Base-by-base conservation (phyloP, 2,113 vertebrate species). In the Otus sunia region DNA sequence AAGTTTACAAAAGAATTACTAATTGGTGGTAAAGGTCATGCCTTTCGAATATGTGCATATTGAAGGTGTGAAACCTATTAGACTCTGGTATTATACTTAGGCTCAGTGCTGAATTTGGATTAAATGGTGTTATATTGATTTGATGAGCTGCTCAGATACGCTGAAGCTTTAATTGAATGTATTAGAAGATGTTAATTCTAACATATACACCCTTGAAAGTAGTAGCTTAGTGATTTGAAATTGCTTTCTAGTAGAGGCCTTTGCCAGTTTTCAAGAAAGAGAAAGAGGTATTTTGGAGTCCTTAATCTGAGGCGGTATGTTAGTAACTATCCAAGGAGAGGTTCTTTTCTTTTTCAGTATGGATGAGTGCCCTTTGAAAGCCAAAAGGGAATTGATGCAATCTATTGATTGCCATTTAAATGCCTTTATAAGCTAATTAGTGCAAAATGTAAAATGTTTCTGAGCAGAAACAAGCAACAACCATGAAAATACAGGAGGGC, bases 391-490 rank as follows among this genome's bases (percentile, higher is more conserved):
- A 96, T 90, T 95, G 95, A 97, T 96, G 84, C 39, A 43, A 80
- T 92, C 47, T 95, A 97, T 96, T 15, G 94, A 98, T 96, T 94
- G 77, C 93, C 91, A 95, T 97, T 98, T 97, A 97, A 94, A 96
- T 3, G 66, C 59, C 86, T 96, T 97, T 73, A 59, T 94, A 29
- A 97, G 86, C 55, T 63, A 94, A 97, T 94, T 62, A 69, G 79
- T 60, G 58, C 92, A 90, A 94, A 97, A 96, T 19, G 34, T 73
- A 92, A 97, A 83, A 96, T 17, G 52, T n/a, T 97, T 96, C 83
- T 95, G 86, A 93, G 79, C 71, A 97, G 88, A 96, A 86, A 62
- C 67, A 77, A 90, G 75, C 32, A 73, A 62, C 53, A 69, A 21
- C 32, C 37, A 52, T 25, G 50, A 55, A 81, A 73, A 86, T 27